Evolutionary conservation across 2,888 invertebrate genomes (phyloP).

Genomic region (Aleiodes alternator): DNA sequence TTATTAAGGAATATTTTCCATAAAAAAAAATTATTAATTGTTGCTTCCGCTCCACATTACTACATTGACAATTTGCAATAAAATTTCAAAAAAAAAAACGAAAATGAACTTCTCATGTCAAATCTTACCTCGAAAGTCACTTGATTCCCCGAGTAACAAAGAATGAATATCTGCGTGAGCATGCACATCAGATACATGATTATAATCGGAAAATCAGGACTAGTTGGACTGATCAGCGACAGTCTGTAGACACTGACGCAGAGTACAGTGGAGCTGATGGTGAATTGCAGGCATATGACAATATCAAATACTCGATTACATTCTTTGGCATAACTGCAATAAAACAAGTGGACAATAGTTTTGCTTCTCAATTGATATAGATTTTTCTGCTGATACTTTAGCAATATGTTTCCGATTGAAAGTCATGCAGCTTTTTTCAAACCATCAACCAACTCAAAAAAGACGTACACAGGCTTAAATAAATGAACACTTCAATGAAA

Average conservation of each 20-base stretch:
- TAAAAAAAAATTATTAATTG: too few relatives aligned
- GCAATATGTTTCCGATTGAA: not conserved
- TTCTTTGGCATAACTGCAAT: conserved; percentile 19
- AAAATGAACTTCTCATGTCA: not conserved
- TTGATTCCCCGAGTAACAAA: conserved; percentile 30
- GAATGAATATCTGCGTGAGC: conserved; percentile 17
- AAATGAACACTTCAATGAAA: too few relatives aligned
- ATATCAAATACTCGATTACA: conserved; percentile 16
- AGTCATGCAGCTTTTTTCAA: not conserved
- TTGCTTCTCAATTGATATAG: too few relatives aligned
- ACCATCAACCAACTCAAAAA: too few relatives aligned
- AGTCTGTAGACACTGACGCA: conserved; percentile 32
- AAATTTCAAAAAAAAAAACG: too few relatives aligned
- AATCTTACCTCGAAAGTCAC: conserved; percentile 22
- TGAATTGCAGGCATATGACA: conserved; percentile 24
- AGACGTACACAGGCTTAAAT: too few relatives aligned
- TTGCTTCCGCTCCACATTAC: too few relatives aligned
- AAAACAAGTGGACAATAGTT: not conserved
- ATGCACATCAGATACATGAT: conserved; percentile 5
- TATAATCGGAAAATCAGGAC: not conserved
- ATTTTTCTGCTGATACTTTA: not conserved
- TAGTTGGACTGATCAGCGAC: not conserved
- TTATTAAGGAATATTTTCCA: too few relatives aligned
- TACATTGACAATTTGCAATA: too few relatives aligned
- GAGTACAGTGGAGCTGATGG: conserved; percentile 23